Evolutionary conservation across 2,113 vertebrate species (phyloP).

Genomic region (Panthera uncia): DNA sequence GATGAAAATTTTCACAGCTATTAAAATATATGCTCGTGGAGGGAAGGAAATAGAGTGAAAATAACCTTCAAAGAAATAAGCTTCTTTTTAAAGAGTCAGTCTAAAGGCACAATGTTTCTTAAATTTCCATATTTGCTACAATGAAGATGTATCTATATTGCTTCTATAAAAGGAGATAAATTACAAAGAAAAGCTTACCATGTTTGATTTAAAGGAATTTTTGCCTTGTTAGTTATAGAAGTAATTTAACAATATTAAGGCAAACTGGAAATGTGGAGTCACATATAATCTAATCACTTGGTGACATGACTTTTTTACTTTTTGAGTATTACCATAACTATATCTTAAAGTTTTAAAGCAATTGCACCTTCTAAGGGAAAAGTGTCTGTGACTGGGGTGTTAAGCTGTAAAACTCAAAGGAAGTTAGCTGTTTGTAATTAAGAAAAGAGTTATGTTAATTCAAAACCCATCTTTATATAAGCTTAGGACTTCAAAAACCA

Average conservation of each 20-base stretch:
- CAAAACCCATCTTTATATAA: neutral
- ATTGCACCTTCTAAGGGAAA: neutral
- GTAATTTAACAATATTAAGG: constrained; percentile 28
- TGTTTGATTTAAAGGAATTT: constrained; percentile 9
- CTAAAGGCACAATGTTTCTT: neutral
- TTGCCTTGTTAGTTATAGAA: neutral
- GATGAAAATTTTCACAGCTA: neutral
- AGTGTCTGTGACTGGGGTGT: neutral
- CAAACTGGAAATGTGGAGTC: neutral
- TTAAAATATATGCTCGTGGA: neutral
- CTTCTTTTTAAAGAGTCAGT: constrained; percentile 20
- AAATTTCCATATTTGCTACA: neutral
- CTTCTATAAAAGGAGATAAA: constrained; percentile 45
- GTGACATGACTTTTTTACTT: neutral
- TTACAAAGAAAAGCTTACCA: neutral
- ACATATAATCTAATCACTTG: neutral
- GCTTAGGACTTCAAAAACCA: constrained; percentile 28
- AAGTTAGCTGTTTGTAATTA: neutral
- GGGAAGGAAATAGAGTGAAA: neutral
- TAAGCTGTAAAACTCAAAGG: constrained; percentile 25
- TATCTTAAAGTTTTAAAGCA: constrained; percentile 2
- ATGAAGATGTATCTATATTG: neutral
- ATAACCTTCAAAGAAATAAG: neutral
- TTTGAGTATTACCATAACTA: constrained; percentile 2
- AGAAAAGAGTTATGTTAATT: neutral